Evolutionary conservation across 2,888 invertebrate species (phyloP).

Genomic region (Ochlodes sylvanus): DNA sequence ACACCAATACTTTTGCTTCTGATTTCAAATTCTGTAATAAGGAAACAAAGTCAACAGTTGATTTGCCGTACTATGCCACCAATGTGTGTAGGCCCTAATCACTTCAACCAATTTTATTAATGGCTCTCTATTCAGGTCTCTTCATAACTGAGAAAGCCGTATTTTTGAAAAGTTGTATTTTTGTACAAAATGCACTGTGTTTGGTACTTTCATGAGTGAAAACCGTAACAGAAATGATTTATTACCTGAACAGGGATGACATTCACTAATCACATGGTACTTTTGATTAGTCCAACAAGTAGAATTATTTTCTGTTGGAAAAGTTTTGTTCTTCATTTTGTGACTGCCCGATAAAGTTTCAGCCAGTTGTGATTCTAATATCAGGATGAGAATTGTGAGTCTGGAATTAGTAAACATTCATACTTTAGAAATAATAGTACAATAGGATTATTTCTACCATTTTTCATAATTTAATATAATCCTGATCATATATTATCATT

Average conservation of each 20-base stretch:
- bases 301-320: constrained; percentile 90
- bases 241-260: constrained; percentile 93
- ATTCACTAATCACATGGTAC: constrained; percentile 89
- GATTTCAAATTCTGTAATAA: constrained; percentile 90
- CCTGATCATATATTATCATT: no score
- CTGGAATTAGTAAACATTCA: constrained; percentile 76
- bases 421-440: no score
- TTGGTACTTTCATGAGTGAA: no score
- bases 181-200: no score
- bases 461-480: background rate
- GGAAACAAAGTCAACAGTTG: background rate
- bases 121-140: no score
- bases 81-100: no score
- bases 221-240: background rate
- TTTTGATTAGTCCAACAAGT: constrained; percentile 91
- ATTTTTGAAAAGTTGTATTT: no score
- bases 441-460: background rate
- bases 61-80: background rate
- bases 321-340: constrained; percentile 85
- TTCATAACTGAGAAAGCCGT: no score
- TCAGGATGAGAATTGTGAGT: constrained; percentile 91
- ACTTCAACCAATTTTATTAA: no score
- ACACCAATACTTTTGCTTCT: constrained; percentile 92
- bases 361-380: constrained; percentile 90
- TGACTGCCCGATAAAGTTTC: constrained; percentile 84